These are phyloP conservation scores for Asbolus verrucosus DNA, from an alignment of 1,140 invertebrate species.

Conservation along the genomic window DNA sequence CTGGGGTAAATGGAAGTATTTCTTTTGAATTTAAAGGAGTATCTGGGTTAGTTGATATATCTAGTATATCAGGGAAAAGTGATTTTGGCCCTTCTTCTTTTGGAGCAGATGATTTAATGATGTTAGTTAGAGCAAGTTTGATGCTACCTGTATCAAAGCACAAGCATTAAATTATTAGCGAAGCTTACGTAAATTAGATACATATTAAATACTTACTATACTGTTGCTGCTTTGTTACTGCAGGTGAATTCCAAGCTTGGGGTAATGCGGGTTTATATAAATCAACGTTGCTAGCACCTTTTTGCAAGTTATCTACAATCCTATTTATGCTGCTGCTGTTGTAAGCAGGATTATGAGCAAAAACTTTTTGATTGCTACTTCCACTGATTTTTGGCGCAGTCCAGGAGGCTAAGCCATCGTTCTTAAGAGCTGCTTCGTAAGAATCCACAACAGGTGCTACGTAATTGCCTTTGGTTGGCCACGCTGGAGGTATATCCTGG, in stretches of 20 bases:
- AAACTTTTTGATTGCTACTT: slow-evolving; percentile 58
- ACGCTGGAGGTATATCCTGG: slow-evolving; percentile 64
- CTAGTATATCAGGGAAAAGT: slow-evolving; percentile 60
- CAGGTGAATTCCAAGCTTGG: slow-evolving; percentile 67
- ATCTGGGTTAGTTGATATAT: slow-evolving; percentile 53
- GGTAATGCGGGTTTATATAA: slow-evolving; percentile 69
- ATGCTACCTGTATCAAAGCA: slow-evolving; percentile 55
- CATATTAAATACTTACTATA: slow-evolving; percentile 53
- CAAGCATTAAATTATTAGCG: slow-evolving; percentile 19
- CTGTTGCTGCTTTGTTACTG: slow-evolving; percentile 54
- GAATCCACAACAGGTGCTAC: slow-evolving; percentile 62
- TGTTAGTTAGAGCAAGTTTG: slow-evolving; percentile 53
- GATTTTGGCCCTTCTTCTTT: slow-evolving; percentile 50
- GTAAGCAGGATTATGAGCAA: slow-evolving; percentile 63
- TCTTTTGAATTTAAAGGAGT: slow-evolving; percentile 37
- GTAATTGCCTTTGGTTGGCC: slow-evolving; percentile 59
- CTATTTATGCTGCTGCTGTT: slow-evolving; percentile 64
- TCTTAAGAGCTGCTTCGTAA: slow-evolving; percentile 61
- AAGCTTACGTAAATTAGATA: slow-evolving; percentile 1
- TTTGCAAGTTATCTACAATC: slow-evolving; percentile 63
- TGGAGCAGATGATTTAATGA: slow-evolving; percentile 38
- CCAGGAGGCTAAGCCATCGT: slow-evolving; percentile 60
- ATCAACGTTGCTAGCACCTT: slow-evolving; percentile 61
- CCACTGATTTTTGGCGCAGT: slow-evolving; percentile 49
- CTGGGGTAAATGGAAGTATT: slow-evolving; percentile 53